Evolutionary conservation across 2,797 vertebrate species (phyloP), one percentile per base, ranked within the genome.

Genomic region (Pangasius macronema): DNA sequence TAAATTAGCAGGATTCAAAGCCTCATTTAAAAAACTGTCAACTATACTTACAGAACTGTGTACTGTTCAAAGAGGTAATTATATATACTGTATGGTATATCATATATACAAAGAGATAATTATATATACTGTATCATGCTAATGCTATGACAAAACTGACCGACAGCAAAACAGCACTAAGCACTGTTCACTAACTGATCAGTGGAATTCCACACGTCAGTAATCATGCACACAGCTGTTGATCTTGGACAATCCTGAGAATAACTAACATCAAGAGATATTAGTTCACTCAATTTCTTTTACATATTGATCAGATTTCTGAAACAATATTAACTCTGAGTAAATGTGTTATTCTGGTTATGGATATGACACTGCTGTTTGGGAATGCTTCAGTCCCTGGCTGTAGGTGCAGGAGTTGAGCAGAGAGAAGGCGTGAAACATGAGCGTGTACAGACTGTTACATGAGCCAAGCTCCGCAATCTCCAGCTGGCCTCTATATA

Each of bases 341-440:
- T 70, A 81, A 83, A n/a, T 7, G 8, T 13, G 57, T 42, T 33
- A 18, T 84, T 67, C n/a, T 80, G 39, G 11, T 33, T 22, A 67
- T n/a, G 49, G 24, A 46, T 18, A 77, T 49, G 20, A 83, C 27
- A 61, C 16, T 67, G 72, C 73, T 85, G 82, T 33, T 39, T 24
- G 33, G 9, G 46, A 77, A 67, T 2, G 39, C 51, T 57, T 67
- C 33, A 57, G 53, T 55, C 39, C 30, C 55, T 72, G 42, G 53
- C 77, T 86, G 73, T 42, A 36, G 59, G 72, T 87, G 76, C 46
- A 86, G 39, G 42, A 82, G 85, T 70, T 39, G 70, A 59, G 87
- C 75, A 59, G 70, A 89, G 80, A 39, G 86, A 89, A 85, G 77
- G 55, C 85, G 30, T 88, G 92, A 91, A 93, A 94, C 84, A 70